A percentile compares a stretch with the other conserved stretches of the same genome.
Conservation (phyloP, 1,140 invertebrate genomes). For the Lutraria rhynchaena region DNA sequence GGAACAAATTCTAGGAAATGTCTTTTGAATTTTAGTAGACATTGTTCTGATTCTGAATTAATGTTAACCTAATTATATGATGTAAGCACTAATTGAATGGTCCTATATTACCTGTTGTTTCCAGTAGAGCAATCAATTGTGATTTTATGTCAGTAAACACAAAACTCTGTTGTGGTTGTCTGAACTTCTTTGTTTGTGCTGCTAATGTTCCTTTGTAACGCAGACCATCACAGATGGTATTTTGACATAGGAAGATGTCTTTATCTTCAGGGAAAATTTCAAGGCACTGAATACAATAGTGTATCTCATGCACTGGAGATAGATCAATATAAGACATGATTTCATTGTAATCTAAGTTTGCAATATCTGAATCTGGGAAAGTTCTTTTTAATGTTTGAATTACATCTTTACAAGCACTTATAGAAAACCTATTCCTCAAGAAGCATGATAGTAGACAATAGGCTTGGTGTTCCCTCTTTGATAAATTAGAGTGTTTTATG, state of each 20-base stretch:
- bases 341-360: too few species aligned
- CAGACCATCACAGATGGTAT: background rate
- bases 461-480: constrained; percentile 1
- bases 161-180: constrained; percentile 1
- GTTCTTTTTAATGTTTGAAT: background rate
- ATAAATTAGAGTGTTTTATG: constrained; percentile 14
- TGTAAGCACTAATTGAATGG: too few species aligned
- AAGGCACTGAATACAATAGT: background rate
- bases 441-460: constrained; percentile 2
- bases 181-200: background rate
- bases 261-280: background rate
- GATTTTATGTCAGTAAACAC: background rate
- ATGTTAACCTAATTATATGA: too few species aligned
- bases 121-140: background rate
- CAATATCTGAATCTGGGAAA: too few species aligned
- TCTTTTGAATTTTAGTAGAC: too few species aligned
- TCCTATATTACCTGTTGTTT: background rate
- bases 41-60: too few species aligned
- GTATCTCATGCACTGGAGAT: background rate
- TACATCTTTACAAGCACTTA: constrained; percentile 8
- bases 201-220: constrained; percentile 6
- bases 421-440: constrained; percentile 13
- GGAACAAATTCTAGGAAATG: too few species aligned
- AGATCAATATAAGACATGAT: too few species aligned
- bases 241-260: background rate